These are phyloP conservation scores for Onychorhynchus coronatus DNA, from an alignment of 2,113 vertebrate species.

Conservation along the genomic window DNA sequence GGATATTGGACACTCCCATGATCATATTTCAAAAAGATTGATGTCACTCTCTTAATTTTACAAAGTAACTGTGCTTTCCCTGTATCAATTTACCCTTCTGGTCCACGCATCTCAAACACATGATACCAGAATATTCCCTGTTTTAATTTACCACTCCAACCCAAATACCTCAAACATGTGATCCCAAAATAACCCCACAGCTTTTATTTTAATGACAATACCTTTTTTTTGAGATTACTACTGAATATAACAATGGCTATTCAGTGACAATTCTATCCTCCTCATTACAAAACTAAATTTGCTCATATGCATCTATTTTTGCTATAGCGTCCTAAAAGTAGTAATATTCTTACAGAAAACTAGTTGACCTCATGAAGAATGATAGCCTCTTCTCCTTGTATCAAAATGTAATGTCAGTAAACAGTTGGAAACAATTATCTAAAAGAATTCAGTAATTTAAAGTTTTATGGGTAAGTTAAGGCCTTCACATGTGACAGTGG, in stretches of 20 bases:
- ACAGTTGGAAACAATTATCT: neutral
- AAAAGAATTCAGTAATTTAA: neutral
- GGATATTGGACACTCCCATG: accelerated
- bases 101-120: neutral
- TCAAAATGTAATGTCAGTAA: neutral
- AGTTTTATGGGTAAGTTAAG: neutral
- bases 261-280: neutral
- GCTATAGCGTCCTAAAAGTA: neutral
- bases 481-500: neutral
- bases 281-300: neutral
- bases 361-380: neutral
- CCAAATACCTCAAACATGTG: neutral
- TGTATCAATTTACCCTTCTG: neutral
- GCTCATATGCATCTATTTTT: neutral
- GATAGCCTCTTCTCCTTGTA: neutral
- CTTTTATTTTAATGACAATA: neutral
- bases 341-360: neutral
- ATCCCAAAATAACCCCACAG: neutral
- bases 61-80: neutral
- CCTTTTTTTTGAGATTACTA: neutral
- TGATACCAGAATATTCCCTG: neutral
- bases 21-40: neutral
- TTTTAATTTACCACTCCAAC: neutral
- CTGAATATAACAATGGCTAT: neutral
- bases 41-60: neutral